These are phyloP conservation scores for Myotis findleyi DNA, from an alignment of 2,797 vertebrate species.

Conservation along the genomic window DNA sequence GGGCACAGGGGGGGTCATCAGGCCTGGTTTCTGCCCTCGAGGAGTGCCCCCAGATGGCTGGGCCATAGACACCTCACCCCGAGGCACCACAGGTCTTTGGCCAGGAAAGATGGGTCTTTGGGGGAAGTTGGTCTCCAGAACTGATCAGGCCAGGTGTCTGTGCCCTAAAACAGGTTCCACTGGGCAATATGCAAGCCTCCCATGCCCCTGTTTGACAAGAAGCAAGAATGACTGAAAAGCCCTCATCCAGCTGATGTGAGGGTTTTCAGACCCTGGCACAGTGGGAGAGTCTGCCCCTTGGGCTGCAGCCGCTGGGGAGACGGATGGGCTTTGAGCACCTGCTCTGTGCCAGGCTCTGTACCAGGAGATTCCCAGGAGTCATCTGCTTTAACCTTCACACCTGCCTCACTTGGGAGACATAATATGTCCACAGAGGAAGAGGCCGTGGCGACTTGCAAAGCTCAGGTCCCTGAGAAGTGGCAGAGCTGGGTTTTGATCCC, in stretches of 20 bases:
- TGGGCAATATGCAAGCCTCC: not conserved
- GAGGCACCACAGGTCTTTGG: not conserved
- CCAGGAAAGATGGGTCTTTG: not conserved
- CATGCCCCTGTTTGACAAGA: not conserved
- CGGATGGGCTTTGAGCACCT: not conserved
- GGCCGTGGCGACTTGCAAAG: not conserved
- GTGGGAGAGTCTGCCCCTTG: not conserved
- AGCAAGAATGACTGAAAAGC: not conserved
- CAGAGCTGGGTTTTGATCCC: not conserved
- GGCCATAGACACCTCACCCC: not conserved
- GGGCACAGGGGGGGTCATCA: not conserved
- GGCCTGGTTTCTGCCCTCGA: not conserved
- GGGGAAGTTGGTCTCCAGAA: slow-evolving; percentile 5
- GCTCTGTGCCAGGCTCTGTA: not conserved
- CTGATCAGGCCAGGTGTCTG: not conserved
- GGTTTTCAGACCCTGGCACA: not conserved
- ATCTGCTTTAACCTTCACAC: not conserved
- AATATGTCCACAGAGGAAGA: not conserved
- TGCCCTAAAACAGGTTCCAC: not conserved
- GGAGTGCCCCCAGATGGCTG: not conserved
- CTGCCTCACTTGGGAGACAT: not conserved
- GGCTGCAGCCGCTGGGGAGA: not conserved
- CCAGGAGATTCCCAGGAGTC: not conserved
- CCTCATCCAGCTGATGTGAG: not conserved
- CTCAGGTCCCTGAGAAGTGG: not conserved